Conservation (phyloP, 1,140 invertebrate species). For the Psix sp. region DNA sequence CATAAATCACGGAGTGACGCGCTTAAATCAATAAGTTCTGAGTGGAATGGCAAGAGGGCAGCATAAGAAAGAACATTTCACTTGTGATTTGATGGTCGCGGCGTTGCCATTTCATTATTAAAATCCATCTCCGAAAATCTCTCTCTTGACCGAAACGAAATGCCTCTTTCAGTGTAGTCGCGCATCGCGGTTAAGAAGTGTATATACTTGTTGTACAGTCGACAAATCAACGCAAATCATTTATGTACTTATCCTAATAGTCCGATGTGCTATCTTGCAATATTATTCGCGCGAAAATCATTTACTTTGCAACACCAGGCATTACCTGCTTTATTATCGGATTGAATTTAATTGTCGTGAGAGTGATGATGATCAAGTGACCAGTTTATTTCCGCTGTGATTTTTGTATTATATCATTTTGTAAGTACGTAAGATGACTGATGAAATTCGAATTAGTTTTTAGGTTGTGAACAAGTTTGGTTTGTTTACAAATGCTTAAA, state of each 20-base stretch:
- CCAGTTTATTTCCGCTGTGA: too few species aligned
- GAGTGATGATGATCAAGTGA: too few species aligned
- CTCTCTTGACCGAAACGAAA: conserved; percentile 14
- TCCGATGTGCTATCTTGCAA: too few species aligned
- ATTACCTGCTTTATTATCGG: too few species aligned
- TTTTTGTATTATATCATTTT: too few species aligned
- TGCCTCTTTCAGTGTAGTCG: conserved; percentile 10
- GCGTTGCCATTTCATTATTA: conserved; percentile 5
- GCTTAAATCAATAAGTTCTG: conserved; percentile 16
- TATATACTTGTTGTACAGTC: conserved; percentile 10
- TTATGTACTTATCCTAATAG: conserved; percentile 1
- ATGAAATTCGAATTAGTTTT: too few species aligned
- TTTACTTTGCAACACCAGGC: too few species aligned
- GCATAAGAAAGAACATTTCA: conserved; percentile 9
- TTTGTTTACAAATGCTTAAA: too few species aligned
- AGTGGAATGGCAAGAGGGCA: conserved; percentile 12
- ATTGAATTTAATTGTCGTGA: too few species aligned
- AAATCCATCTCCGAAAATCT: conserved; percentile 17
- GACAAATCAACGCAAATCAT: neutral
- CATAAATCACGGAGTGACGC: conserved; percentile 3
- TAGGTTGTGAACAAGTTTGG: too few species aligned
- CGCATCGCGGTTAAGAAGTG: conserved; percentile 4
- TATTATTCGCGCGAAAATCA: too few species aligned
- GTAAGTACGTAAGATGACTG: too few species aligned
- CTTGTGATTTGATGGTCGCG: neutral